Conservation (phyloP, 2,113 vertebrate genomes). For the Pholis gunnellus region DNA sequence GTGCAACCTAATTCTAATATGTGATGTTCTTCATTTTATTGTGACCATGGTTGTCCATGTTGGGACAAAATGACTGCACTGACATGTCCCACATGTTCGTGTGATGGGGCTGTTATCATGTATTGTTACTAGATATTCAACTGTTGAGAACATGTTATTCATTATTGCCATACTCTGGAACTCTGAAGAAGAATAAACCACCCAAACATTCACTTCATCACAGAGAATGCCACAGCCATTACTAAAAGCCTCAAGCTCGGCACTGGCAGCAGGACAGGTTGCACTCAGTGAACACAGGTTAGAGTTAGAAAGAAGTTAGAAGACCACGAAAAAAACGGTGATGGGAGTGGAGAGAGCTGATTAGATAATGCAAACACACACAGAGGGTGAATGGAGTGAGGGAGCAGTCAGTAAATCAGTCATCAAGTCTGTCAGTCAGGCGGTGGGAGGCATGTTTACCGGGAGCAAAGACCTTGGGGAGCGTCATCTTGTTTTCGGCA, state of each 20-base stretch:
- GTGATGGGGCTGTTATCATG: not conserved
- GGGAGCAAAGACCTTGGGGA: conserved; percentile 83
- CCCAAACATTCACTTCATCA: not conserved
- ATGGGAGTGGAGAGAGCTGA: conserved; percentile 9
- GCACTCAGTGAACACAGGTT: not conserved
- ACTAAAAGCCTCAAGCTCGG: not conserved
- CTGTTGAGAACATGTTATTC: not conserved
- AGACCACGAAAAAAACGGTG: not conserved
- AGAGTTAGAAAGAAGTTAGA: conserved; percentile 3
- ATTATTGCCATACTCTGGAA: not conserved
- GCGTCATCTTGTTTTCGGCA: conserved; percentile 83
- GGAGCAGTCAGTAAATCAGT: conserved; percentile 18
- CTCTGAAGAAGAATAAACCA: not conserved
- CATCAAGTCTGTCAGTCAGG: conserved; percentile 6
- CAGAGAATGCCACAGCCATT: not conserved
- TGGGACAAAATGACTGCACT: not conserved
- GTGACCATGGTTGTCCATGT: not conserved
- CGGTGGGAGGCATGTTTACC: conserved; percentile 76
- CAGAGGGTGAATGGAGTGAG: conserved; percentile 25
- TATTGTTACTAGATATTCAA: not conserved
- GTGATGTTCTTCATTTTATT: not conserved
- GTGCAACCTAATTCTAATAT: not conserved
- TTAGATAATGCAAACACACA: conserved; percentile 29
- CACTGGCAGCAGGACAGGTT: not conserved
- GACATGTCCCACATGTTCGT: not conserved